Conservation (phyloP, 2,797 vertebrate genomes). For the Macropus fuliginosus region DNA sequence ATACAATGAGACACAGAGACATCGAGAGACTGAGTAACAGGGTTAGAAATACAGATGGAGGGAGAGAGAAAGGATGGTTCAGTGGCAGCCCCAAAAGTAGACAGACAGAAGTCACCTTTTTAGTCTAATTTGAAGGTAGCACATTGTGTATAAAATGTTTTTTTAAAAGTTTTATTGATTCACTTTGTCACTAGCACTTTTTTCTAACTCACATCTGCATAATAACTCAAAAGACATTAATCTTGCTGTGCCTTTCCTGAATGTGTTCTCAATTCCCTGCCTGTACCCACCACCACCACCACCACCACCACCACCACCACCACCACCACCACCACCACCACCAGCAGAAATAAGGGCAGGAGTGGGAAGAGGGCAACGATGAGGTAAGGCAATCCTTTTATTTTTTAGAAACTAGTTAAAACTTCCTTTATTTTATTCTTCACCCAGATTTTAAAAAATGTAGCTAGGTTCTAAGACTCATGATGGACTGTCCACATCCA, state of each 20-base stretch:
- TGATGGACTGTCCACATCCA: too few species aligned
- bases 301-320: too few species aligned
- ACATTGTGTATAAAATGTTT: not conserved
- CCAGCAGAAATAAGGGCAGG: not conserved
- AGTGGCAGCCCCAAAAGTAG: not conserved
- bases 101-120: not conserved
- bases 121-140: not conserved
- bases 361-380: not conserved
- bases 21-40: not conserved
- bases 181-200: not conserved
- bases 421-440: constrained; percentile 12
- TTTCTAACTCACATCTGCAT: not conserved
- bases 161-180: not conserved
- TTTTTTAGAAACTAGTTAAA: constrained; percentile 31
- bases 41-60: constrained; percentile 26
- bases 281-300: too few species aligned
- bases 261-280: not conserved
- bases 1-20: not conserved
- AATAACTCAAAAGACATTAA: not conserved
- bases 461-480: too few species aligned
- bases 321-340: too few species aligned
- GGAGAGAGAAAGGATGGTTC: not conserved
- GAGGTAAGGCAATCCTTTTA: not conserved
- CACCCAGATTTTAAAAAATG: not conserved
- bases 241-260: not conserved